Evolutionary conservation across 2,113 vertebrate species (phyloP).

Genomic region (Tretioscincus oriximinensis): DNA sequence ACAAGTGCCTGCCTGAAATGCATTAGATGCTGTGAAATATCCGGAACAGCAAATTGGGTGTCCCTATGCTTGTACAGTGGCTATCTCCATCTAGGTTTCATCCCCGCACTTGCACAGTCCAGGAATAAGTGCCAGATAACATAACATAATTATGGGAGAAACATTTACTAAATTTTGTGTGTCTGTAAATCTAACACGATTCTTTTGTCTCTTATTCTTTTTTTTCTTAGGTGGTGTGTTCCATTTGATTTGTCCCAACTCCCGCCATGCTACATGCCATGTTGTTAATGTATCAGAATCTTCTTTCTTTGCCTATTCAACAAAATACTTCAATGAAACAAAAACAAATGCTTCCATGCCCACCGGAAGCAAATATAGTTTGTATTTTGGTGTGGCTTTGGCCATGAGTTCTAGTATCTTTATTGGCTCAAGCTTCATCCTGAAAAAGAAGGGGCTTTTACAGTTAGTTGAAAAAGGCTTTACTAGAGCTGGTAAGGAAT

Average conservation of each 20-base stretch:
- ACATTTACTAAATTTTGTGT: neutral
- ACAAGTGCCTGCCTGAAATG: no score
- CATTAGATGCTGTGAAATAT: no score
- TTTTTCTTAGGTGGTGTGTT: constrained; percentile 62
- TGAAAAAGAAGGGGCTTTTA: constrained; percentile 83
- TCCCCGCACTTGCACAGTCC: no score
- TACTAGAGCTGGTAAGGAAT: constrained; percentile 74
- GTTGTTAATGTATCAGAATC: constrained; percentile 65
- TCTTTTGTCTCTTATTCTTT: neutral
- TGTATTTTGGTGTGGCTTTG: constrained; percentile 72
- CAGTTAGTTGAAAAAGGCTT: constrained; percentile 71
- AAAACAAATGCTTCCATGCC: constrained; percentile 42
- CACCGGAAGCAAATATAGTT: constrained; percentile 60
- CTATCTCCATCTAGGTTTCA: no score
- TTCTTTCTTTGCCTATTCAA: constrained; percentile 26
- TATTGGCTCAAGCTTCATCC: constrained; percentile 80
- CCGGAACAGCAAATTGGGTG: no score
- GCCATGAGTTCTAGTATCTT: constrained; percentile 76
- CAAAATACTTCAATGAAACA: constrained; percentile 47
- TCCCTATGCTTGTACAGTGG: no score
- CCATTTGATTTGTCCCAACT: constrained; percentile 59
- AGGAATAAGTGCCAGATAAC: no score
- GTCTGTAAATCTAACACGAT: neutral
- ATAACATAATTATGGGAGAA: neutral
- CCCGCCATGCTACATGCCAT: constrained; percentile 67